phyloP scores from a whole-genome alignment of 2,797 vertebrate species.

The Fistularia commersonii region DNA sequence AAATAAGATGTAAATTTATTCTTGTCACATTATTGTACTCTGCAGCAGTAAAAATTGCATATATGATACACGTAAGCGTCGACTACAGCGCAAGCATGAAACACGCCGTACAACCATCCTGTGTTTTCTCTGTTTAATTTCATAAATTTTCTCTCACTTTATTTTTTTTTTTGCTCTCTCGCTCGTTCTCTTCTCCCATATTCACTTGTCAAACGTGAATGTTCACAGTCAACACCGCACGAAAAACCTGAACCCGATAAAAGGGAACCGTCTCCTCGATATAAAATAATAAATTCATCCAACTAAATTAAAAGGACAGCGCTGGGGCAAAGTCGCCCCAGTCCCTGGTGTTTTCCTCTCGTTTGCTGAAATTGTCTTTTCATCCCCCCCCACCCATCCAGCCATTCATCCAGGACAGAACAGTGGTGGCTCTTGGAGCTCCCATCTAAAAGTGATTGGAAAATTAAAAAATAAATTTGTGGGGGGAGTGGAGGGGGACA shows the following conservation, averaged over 20 bases:
- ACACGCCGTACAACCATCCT: conserved; percentile 47
- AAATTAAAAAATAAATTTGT: conserved; percentile 50
- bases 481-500: not conserved
- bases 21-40: conserved; percentile 13
- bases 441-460: conserved; percentile 49
- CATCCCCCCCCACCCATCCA: conserved; percentile 18
- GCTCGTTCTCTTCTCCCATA: no score
- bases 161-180: conserved; percentile 59
- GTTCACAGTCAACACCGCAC: conserved; percentile 81
- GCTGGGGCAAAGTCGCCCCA: no score
- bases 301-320: conserved; percentile 80
- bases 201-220: conserved; percentile 79
- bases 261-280: conserved; percentile 71
- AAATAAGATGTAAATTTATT: conserved; percentile 23
- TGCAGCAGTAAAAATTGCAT: conserved; percentile 11
- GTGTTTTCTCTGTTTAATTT: conserved; percentile 76
- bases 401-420: conserved; percentile 53
- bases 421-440: conserved; percentile 55
- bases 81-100: conserved; percentile 36
- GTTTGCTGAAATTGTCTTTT: conserved; percentile 63
- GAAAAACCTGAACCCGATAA: conserved; percentile 75
- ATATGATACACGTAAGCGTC: conserved; percentile 5
- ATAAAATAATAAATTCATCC: conserved; percentile 80
- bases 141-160: conserved; percentile 70
- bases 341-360: conserved; percentile 69